phyloP scores from a whole-genome alignment of 2,113 vertebrate species.

The Naja naja region DNA sequence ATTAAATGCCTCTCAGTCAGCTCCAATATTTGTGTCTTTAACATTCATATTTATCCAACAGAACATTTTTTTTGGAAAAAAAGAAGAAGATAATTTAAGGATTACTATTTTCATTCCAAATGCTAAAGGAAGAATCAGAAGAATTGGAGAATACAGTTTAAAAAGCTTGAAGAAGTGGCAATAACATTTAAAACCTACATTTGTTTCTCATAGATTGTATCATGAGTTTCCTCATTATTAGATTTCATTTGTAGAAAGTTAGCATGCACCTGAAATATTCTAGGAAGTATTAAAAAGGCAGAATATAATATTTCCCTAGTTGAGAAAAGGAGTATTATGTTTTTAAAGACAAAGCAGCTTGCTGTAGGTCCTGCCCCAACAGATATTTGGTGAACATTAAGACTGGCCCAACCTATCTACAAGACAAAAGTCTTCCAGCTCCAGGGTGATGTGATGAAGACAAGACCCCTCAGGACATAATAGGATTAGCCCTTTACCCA shows the following conservation, averaged over 20 bases:
- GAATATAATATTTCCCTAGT: too few relatives aligned
- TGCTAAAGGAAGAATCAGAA: not conserved
- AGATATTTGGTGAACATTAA: too few relatives aligned
- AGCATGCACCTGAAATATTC: too few relatives aligned
- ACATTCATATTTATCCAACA: not conserved
- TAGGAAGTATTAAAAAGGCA: too few relatives aligned
- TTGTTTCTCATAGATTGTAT: not conserved
- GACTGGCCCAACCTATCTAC: too few relatives aligned
- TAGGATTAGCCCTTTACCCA: too few relatives aligned
- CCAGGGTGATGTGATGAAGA: too few relatives aligned
- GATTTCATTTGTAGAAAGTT: not conserved
- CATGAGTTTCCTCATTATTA: not conserved
- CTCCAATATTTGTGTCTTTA: not conserved
- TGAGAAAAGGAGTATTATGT: too few relatives aligned
- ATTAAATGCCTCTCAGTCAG: not conserved
- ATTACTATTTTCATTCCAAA: not conserved
- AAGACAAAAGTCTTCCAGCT: too few relatives aligned
- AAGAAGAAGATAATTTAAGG: not conserved
- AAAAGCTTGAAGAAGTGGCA: not conserved
- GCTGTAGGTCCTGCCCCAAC: too few relatives aligned
- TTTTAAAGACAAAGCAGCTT: too few relatives aligned
- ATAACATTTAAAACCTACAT: not conserved
- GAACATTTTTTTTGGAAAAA: not conserved
- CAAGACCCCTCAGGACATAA: too few relatives aligned
- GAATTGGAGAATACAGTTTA: not conserved